These are phyloP conservation scores for Crotalus tigris DNA, from an alignment of 2,113 vertebrate genomes.

Conservation along the genomic window DNA sequence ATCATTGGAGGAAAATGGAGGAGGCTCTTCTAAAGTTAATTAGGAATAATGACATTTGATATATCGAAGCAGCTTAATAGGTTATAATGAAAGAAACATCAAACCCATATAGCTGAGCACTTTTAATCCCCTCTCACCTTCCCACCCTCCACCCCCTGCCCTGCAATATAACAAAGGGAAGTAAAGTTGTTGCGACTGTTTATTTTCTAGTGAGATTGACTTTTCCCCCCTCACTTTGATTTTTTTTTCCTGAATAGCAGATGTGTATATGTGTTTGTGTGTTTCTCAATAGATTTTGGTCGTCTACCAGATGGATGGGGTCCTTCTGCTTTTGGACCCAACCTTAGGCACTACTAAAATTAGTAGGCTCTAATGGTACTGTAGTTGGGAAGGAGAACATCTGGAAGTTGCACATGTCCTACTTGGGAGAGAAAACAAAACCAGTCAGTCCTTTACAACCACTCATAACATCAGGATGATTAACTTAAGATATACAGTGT, in stretches of 20 bases:
- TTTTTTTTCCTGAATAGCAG: background rate
- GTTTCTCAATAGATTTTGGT: background rate
- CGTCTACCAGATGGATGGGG: background rate
- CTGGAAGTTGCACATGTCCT: background rate
- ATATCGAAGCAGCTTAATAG: background rate
- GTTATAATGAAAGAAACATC: background rate
- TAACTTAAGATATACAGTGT: background rate
- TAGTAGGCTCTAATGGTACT: background rate
- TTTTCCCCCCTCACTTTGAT: background rate
- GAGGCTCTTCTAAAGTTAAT: background rate
- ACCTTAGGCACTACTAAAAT: background rate
- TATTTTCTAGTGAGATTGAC: background rate
- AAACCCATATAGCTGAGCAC: background rate
- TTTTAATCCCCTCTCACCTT: background rate
- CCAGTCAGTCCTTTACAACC: background rate
- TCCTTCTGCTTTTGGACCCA: background rate
- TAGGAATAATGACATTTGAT: background rate
- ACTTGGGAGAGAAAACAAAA: background rate
- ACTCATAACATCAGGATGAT: background rate
- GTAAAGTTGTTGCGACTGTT: background rate
- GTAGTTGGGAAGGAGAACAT: background rate
- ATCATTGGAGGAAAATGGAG: background rate
- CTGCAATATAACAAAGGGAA: background rate
- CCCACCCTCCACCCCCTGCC: too few species aligned
- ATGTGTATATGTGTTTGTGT: background rate